Conservation (phyloP, 2,113 vertebrate genomes). For the Protobothrops flavoviridis region DNA sequence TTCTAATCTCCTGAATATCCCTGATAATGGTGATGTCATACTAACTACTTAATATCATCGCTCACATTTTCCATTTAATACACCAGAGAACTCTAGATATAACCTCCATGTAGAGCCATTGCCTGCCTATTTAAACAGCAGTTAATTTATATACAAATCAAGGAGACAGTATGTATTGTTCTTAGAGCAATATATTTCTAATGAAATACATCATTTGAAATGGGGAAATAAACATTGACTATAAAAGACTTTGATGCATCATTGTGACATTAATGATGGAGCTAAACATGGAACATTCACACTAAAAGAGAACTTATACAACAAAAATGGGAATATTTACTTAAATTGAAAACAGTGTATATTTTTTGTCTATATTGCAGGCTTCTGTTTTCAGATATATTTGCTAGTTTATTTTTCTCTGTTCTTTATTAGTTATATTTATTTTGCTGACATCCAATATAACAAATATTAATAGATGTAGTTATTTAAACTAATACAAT, state of each 20-base stretch:
- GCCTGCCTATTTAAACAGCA: slow-evolving; percentile 65
- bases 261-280: slow-evolving; percentile 20
- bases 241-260: slow-evolving; percentile 29
- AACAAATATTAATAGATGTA: background rate
- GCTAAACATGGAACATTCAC: background rate
- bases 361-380: background rate
- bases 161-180: slow-evolving; percentile 53
- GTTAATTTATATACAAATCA: slow-evolving; percentile 69
- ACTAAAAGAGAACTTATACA: background rate
- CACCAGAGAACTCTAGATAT: slow-evolving; percentile 56
- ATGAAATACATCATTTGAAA: slow-evolving; percentile 42
- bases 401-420: background rate
- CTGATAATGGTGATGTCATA: slow-evolving; percentile 73
- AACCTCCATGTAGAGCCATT: slow-evolving; percentile 54
- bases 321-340: background rate
- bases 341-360: slow-evolving; percentile 21
- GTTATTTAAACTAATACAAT: background rate
- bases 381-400: background rate
- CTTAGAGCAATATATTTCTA: slow-evolving; percentile 52
- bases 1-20: slow-evolving; percentile 75
- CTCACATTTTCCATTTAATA: slow-evolving; percentile 65
- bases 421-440: background rate
- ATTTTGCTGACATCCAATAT: background rate
- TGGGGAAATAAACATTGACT: slow-evolving; percentile 41
- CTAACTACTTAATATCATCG: slow-evolving; percentile 62